These are phyloP conservation scores for Plagodis pulveraria DNA, from an alignment of 2,888 invertebrate species.

Conservation along the genomic window DNA sequence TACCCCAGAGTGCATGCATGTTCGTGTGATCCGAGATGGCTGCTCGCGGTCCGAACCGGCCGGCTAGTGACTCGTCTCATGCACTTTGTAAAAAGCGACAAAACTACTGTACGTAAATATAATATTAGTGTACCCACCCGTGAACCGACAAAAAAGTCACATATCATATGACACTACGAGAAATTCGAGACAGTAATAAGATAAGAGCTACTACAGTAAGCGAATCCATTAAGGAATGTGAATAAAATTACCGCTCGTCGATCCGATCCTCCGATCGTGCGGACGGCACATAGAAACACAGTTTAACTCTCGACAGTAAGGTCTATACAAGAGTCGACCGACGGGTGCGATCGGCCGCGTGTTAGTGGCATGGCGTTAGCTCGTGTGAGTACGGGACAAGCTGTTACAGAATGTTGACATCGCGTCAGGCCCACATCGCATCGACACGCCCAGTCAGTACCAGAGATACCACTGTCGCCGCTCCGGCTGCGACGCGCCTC, in stretches of 20 bases:
- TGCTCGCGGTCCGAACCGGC: constrained; percentile 42
- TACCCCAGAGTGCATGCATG: constrained; percentile 63
- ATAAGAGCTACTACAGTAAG: constrained; percentile 83
- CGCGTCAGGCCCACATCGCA: neutral
- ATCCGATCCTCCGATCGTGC: constrained; percentile 74
- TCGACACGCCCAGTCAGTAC: too few species aligned
- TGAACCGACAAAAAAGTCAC: constrained; percentile 74
- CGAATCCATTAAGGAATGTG: constrained; percentile 82
- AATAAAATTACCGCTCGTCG: constrained; percentile 79
- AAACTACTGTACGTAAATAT: constrained; percentile 83
- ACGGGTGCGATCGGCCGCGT: constrained; percentile 26
- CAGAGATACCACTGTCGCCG: neutral
- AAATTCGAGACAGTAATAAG: constrained; percentile 82
- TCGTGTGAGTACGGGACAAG: constrained; percentile 60
- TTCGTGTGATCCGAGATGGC: constrained; percentile 60
- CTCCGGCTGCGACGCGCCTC: constrained; percentile 54
- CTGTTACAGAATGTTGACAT: constrained; percentile 34
- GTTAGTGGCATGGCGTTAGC: constrained; percentile 64
- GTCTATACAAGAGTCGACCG: constrained; percentile 35
- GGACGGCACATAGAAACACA: constrained; percentile 74
- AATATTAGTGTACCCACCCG: constrained; percentile 84
- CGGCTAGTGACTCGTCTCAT: constrained; percentile 56
- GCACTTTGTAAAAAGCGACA: constrained; percentile 81
- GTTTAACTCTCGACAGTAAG: constrained; percentile 61
- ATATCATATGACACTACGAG: constrained; percentile 75